Percentiles rank a stretch among this genome's conserved stretches.
These are phyloP conservation scores for Drosophila diplacantha DNA, from an alignment of 2,888 invertebrate genomes.

Conservation along the genomic window DNA sequence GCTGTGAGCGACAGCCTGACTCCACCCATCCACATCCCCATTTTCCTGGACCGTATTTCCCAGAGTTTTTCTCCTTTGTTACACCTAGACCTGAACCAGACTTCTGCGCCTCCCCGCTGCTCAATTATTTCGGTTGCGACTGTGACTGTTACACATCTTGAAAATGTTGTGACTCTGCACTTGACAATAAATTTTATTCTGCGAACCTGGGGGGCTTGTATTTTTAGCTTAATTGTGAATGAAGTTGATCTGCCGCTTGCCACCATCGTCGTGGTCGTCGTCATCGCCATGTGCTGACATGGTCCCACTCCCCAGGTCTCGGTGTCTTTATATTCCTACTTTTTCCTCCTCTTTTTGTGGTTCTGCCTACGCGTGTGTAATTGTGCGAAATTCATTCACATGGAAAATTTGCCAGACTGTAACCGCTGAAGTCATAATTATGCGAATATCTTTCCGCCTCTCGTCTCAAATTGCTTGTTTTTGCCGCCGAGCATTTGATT, in stretches of 20 bases:
- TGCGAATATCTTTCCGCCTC: conserved; percentile 41
- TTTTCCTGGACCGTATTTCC: conserved; percentile 23
- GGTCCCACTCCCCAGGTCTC: conserved; percentile 38
- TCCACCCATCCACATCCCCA: conserved; percentile 32
- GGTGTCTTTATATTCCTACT: conserved; percentile 3
- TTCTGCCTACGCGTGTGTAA: conserved; percentile 45
- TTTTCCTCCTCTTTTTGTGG: not conserved
- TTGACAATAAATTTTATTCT: conserved; percentile 69
- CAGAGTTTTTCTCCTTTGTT: conserved; percentile 33
- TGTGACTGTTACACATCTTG: conserved; percentile 47
- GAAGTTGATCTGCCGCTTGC: conserved; percentile 41
- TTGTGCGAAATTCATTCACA: conserved; percentile 69
- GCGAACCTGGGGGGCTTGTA: conserved; percentile 45
- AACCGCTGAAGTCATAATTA: conserved; percentile 66
- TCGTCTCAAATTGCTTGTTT: conserved; percentile 15
- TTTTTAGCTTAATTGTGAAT: conserved; percentile 72
- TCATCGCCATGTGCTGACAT: conserved; percentile 56
- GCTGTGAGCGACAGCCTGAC: conserved; percentile 64
- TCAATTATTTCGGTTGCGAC: conserved; percentile 35
- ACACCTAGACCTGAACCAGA: conserved; percentile 35
- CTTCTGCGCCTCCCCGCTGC: conserved; percentile 23
- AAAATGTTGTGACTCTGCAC: conserved; percentile 67
- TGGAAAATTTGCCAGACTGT: conserved; percentile 69
- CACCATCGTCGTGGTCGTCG: conserved; percentile 12
- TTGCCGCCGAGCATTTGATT: conserved; percentile 25